phyloP scores from a whole-genome alignment of 2,113 vertebrate genomes.

The Zosterops borbonicus region DNA sequence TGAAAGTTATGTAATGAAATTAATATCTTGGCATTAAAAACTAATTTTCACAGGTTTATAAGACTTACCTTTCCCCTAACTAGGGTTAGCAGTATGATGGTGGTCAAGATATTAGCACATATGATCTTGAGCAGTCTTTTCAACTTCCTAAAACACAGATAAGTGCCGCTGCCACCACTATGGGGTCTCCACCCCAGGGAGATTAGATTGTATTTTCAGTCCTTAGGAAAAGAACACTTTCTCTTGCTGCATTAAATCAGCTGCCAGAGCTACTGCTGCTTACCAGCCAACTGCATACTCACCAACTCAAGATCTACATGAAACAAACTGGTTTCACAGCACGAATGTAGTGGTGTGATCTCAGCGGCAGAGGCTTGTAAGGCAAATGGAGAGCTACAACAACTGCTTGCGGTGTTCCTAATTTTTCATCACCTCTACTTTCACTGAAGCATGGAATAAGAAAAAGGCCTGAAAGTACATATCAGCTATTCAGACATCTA shows the following conservation, averaged over 20 bases:
- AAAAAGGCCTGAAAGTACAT: not conserved
- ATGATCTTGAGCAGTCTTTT: not conserved
- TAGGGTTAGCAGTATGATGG: not conserved
- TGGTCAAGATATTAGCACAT: not conserved
- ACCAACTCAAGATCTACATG: not conserved
- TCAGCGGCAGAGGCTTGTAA: not conserved
- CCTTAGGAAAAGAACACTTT: not conserved
- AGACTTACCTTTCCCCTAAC: not conserved
- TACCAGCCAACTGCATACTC: not conserved
- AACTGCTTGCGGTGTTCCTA: not conserved
- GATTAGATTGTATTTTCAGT: not conserved
- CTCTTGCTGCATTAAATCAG: not conserved
- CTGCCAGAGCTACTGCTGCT: not conserved
- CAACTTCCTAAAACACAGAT: not conserved
- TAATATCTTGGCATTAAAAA: not conserved
- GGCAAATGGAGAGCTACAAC: not conserved
- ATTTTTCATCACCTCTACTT: not conserved
- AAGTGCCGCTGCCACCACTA: not conserved
- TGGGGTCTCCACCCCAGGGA: not conserved
- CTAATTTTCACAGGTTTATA: not conserved
- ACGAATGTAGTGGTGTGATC: not conserved
- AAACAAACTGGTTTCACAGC: not conserved
- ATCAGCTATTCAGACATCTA: not conserved
- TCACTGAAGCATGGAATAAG: not conserved
- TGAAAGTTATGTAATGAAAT: not conserved